Percentiles rank a stretch among this genome's conserved stretches.
phyloP scores from a whole-genome alignment of 2,797 vertebrate genomes.

The Poeciliopsis paucimaculata region DNA sequence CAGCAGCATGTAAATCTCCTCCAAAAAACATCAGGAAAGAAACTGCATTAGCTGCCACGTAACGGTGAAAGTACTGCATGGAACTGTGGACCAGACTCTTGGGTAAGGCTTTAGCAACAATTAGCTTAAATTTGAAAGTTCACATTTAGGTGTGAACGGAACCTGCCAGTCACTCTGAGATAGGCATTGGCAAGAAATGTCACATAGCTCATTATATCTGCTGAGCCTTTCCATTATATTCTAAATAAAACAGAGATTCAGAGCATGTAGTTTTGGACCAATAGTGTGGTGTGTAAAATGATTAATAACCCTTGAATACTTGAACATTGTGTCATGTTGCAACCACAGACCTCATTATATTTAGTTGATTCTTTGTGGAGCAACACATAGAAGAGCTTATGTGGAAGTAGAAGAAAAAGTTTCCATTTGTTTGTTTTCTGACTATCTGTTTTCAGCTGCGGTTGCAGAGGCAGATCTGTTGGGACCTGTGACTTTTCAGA shows the following conservation, averaged over 20 bases:
- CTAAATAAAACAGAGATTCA: background rate
- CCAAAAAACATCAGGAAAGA: background rate
- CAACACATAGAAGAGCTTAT: background rate
- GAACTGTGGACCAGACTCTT: background rate
- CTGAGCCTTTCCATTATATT: background rate
- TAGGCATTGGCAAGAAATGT: background rate
- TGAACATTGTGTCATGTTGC: background rate
- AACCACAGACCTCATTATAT: background rate
- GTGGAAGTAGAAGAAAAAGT: background rate
- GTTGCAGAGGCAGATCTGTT: too few relatives aligned
- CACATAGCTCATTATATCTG: slow-evolving; percentile 3
- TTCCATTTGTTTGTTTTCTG: background rate
- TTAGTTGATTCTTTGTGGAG: background rate
- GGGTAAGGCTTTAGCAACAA: background rate
- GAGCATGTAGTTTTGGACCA: background rate
- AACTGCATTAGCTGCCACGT: background rate
- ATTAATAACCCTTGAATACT: background rate
- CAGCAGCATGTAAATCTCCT: background rate
- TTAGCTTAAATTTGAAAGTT: background rate
- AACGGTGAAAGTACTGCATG: background rate
- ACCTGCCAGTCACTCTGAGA: background rate
- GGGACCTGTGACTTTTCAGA: too few relatives aligned
- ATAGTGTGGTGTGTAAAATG: background rate
- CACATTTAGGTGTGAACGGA: background rate
- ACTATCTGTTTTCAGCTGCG: background rate